Evolutionary conservation across 2,888 invertebrate genomes (phyloP).

Genomic region (Acleris holmiana): DNA sequence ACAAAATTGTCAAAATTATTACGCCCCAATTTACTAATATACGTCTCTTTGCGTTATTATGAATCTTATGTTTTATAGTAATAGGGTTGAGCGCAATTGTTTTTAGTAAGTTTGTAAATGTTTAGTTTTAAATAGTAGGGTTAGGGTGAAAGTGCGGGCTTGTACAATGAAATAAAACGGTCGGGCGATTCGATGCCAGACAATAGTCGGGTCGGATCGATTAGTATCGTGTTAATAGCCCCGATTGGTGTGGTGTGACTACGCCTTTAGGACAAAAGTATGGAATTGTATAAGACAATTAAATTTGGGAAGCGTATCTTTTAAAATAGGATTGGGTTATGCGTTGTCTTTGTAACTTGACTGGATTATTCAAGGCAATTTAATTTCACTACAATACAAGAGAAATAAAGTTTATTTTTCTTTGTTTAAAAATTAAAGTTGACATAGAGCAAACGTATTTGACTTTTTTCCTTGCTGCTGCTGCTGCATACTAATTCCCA

Average conservation of each 20-base stretch:
- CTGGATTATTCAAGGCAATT: too few species aligned
- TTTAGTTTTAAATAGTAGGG: constrained; percentile 47
- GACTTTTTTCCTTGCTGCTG: too few species aligned
- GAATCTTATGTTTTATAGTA: not conserved
- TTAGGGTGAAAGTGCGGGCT: constrained; percentile 67
- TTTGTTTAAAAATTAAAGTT: too few species aligned
- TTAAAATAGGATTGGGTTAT: constrained; percentile 2
- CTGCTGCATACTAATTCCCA: too few species aligned
- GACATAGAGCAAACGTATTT: too few species aligned
- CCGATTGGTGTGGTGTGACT: constrained; percentile 48
- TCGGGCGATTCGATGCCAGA: constrained; percentile 67
- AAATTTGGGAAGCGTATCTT: constrained; percentile 15
- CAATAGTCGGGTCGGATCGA: constrained; percentile 79
- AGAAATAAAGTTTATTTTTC: too few species aligned
- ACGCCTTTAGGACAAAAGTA: constrained; percentile 18
- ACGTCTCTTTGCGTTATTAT: not conserved
- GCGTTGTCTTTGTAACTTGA: not conserved
- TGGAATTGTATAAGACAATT: constrained; percentile 13
- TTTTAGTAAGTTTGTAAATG: constrained; percentile 41
- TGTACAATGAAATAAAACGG: constrained; percentile 80
- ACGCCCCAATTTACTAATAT: not conserved
- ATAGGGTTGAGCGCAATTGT: not conserved
- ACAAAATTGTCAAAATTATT: constrained; percentile 9
- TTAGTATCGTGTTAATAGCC: constrained; percentile 75
- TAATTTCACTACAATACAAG: too few species aligned